Evolutionary conservation across 2,113 vertebrate genomes (phyloP).

Genomic region (Paradisaea rubra): DNA sequence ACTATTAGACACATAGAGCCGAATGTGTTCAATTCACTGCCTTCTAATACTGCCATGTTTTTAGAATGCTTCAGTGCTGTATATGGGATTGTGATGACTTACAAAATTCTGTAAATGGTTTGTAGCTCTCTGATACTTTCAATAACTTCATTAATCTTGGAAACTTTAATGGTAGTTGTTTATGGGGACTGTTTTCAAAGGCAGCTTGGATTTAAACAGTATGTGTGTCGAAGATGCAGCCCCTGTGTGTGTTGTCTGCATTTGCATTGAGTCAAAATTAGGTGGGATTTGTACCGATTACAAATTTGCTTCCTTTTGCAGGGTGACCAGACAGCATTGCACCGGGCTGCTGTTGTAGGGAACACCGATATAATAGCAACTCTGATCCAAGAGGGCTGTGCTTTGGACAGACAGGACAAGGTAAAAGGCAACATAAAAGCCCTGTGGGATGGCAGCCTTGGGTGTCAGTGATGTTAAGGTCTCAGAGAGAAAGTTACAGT

Average conservation of each 20-base stretch:
- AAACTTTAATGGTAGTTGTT: background rate
- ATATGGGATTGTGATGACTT: background rate
- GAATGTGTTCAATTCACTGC: background rate
- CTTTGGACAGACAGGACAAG: conserved; percentile 95
- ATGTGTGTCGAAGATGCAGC: background rate
- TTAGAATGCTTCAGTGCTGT: background rate
- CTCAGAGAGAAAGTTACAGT: background rate
- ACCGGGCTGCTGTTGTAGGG: conserved; percentile 89
- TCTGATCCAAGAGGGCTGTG: conserved; percentile 90
- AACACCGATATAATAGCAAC: conserved; percentile 83
- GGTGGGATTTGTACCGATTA: background rate
- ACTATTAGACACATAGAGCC: background rate
- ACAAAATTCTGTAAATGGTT: background rate
- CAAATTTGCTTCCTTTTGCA: conserved; percentile 48
- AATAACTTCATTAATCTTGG: background rate
- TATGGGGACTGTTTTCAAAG: background rate
- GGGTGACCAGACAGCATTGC: conserved; percentile 92
- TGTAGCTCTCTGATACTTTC: background rate
- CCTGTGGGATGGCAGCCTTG: background rate
- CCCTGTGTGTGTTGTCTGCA: background rate
- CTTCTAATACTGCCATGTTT: background rate
- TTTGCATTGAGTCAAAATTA: background rate
- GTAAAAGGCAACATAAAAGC: conserved; percentile 55
- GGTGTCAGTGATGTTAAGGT: background rate
- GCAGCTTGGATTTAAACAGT: background rate